Evolutionary conservation across 2,888 invertebrate genomes (phyloP).

Genomic region (Falcaria lacertinaria): DNA sequence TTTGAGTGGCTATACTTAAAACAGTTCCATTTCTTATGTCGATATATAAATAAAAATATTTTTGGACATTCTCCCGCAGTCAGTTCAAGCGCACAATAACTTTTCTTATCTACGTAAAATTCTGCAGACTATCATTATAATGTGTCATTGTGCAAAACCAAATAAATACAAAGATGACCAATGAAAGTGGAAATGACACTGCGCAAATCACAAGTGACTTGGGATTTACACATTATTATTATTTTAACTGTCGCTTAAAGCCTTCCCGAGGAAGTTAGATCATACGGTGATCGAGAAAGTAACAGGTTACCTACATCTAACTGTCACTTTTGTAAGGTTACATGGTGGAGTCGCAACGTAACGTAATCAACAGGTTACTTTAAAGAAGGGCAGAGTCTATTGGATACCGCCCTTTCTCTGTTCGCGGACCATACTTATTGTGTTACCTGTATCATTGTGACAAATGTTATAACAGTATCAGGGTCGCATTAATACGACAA

Average conservation of each 20-base stretch:
- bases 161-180: too few relatives aligned
- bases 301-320: neutral
- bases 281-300: neutral
- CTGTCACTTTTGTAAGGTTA: constrained; percentile 9
- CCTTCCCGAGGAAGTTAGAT: neutral
- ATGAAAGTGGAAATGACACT: too few relatives aligned
- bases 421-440: constrained; percentile 27
- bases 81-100: too few relatives aligned
- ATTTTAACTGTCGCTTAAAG: neutral
- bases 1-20: too few relatives aligned
- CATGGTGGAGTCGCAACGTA: constrained; percentile 14
- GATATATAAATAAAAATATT: too few relatives aligned
- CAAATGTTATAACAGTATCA: neutral
- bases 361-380: constrained; percentile 41
- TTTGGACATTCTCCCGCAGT: too few relatives aligned
- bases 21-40: too few relatives aligned
- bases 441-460: neutral
- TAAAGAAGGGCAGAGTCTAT: constrained; percentile 37
- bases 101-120: too few relatives aligned
- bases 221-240: too few relatives aligned
- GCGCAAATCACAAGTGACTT: too few relatives aligned
- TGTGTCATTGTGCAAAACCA: too few relatives aligned
- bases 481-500: neutral
- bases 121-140: too few relatives aligned
- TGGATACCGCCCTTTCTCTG: constrained; percentile 48